Conservation (phyloP, 1,140 invertebrate species). For the Sweltsa coloradensis region DNA sequence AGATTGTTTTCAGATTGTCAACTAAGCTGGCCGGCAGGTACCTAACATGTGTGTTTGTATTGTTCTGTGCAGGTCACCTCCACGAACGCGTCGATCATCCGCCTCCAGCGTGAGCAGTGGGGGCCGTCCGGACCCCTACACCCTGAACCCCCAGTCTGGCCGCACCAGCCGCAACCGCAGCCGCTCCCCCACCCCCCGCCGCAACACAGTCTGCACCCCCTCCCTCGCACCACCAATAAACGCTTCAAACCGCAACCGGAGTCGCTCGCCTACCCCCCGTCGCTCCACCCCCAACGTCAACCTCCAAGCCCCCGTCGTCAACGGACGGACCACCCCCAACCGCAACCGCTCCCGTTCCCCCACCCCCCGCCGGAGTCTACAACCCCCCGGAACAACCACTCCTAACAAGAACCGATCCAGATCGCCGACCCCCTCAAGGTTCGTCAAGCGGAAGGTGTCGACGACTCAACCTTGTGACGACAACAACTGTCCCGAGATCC, state of each 20-base stretch:
- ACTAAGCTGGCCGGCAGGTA: too few relatives aligned
- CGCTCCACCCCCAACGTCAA: slow-evolving; percentile 27
- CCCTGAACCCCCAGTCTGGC: too few relatives aligned
- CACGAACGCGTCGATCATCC: slow-evolving; percentile 38
- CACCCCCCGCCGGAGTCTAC: too few relatives aligned
- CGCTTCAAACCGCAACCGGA: slow-evolving; percentile 14
- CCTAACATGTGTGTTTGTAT: too few relatives aligned
- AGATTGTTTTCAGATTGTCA: too few relatives aligned
- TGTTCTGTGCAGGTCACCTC: slow-evolving; percentile 41
- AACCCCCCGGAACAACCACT: slow-evolving; percentile 14
- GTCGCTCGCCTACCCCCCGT: slow-evolving; percentile 21
- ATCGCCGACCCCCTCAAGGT: slow-evolving; percentile 10
- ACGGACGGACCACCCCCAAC: too few relatives aligned
- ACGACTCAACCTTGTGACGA: too few relatives aligned
- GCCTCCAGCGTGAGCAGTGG: slow-evolving; percentile 37
- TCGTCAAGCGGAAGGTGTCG: too few relatives aligned
- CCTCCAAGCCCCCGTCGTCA: slow-evolving; percentile 23
- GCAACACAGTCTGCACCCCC: neutral
- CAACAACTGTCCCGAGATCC: neutral
- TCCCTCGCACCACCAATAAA: neutral
- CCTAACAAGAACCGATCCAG: slow-evolving; percentile 1
- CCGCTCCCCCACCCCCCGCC: slow-evolving; percentile 18
- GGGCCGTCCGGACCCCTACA: slow-evolving; percentile 17
- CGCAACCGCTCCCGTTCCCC: too few relatives aligned
- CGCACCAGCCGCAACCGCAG: slow-evolving; percentile 22